These are phyloP conservation scores for Sinelater perroti DNA, from an alignment of 2,888 invertebrate species.

Conservation along the genomic window DNA sequence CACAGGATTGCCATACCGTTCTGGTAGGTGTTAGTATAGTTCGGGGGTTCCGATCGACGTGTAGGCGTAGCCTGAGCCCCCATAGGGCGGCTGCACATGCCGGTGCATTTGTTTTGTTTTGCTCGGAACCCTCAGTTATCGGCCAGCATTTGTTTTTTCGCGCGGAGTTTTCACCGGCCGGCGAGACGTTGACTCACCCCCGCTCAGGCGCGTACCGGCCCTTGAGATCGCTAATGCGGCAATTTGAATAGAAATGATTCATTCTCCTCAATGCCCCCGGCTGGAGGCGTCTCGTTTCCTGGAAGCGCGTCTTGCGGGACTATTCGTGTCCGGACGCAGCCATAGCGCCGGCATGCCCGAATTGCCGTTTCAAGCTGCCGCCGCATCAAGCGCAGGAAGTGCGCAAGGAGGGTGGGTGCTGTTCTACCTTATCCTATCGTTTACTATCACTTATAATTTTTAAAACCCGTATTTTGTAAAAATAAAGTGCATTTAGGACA, in stretches of 20 bases:
- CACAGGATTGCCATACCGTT: neutral
- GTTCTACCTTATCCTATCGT: neutral
- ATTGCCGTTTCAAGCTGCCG: neutral
- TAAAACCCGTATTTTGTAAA: no score
- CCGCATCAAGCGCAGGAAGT: conserved; percentile 16
- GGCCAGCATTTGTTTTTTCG: neutral
- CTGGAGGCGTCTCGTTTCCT: neutral
- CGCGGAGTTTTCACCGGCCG: neutral
- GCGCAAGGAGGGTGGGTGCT: conserved; percentile 14
- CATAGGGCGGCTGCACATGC: conserved; percentile 29
- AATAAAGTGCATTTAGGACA: no score
- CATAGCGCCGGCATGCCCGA: neutral
- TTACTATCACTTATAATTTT: no score
- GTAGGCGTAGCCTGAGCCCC: conserved; percentile 21
- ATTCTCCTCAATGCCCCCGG: conserved; percentile 7
- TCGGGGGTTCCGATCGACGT: neutral
- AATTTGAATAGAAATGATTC: conserved; percentile 12
- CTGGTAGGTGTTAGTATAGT: conserved; percentile 8
- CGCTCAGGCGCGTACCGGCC: neutral
- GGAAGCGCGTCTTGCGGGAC: neutral
- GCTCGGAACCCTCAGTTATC: conserved; percentile 14
- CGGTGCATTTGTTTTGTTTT: conserved; percentile 31
- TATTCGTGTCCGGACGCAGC: neutral
- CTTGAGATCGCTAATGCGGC: neutral
- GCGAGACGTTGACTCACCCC: neutral